Conservation (phyloP, 2,888 invertebrate genomes). For the Papilio protenor region DNA sequence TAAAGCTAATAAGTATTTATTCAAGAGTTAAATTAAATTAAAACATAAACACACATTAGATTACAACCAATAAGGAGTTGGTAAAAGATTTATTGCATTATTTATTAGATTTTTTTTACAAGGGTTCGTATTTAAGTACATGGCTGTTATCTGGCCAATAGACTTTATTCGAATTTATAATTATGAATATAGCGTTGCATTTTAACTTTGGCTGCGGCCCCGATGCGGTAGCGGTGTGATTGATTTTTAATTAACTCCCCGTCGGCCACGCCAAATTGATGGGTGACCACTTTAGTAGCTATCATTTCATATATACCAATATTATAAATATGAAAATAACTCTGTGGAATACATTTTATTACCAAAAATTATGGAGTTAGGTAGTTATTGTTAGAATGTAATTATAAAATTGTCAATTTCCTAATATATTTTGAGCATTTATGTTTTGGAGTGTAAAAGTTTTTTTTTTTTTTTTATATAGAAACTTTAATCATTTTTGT, state of each 20-base stretch:
- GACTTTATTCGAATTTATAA: slow-evolving; percentile 8
- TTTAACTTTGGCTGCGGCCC: background rate
- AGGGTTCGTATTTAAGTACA: background rate
- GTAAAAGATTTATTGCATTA: background rate
- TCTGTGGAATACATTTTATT: background rate
- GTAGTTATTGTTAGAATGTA: no score
- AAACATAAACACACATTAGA: background rate
- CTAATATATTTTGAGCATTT: background rate
- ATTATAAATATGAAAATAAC: slow-evolving; percentile 1
- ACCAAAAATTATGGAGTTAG: no score
- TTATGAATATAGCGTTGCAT: background rate
- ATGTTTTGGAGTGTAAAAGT: no score
- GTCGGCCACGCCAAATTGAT: slow-evolving; percentile 26
- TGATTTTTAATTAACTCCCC: slow-evolving; percentile 34
- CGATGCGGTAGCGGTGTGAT: slow-evolving; percentile 13
- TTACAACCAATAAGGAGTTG: no score
- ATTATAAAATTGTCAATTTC: no score
- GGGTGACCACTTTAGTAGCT: slow-evolving; percentile 29
- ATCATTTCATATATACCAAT: slow-evolving; percentile 8
- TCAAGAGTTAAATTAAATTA: background rate
- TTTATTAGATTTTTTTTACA: background rate
- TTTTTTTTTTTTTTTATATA: no score
- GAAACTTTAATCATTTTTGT: background rate
- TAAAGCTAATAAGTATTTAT: background rate
- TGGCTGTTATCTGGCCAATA: background rate